Conservation (phyloP, 2,888 invertebrate species). For the Aphelenchoides bicaudatus region DNA sequence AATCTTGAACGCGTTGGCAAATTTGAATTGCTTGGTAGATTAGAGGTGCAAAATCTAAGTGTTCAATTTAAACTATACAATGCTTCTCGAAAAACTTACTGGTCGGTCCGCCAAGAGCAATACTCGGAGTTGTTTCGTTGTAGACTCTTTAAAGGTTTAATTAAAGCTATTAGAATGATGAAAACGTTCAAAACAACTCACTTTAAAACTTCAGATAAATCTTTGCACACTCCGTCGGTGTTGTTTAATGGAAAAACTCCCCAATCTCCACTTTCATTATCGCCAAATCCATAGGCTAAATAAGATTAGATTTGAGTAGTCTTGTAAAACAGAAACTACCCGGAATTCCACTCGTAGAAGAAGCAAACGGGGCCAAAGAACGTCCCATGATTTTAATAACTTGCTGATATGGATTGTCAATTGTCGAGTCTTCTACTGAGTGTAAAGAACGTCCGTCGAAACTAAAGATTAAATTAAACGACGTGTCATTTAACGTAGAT, state of each 20-base stretch:
- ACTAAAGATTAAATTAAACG: too few species aligned
- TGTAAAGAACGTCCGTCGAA: conserved; percentile 63
- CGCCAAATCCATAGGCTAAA: conserved; percentile 66
- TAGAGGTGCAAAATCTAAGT: conserved; percentile 65
- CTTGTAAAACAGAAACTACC: too few species aligned
- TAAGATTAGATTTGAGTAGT: too few species aligned
- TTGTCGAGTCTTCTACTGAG: conserved; percentile 46
- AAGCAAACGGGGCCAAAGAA: conserved; percentile 63
- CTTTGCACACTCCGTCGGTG: conserved; percentile 58
- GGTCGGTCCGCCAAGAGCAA: conserved; percentile 65
- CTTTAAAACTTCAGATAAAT: conserved; percentile 62
- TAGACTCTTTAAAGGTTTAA: conserved; percentile 57
- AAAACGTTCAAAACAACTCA: conserved; percentile 14
- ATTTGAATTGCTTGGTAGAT: conserved; percentile 64
- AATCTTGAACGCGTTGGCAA: conserved; percentile 63
- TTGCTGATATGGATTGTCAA: conserved; percentile 64
- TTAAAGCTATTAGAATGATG: not conserved
- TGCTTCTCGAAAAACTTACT: too few species aligned
- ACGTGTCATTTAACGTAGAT: too few species aligned
- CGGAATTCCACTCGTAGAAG: conserved; percentile 62
- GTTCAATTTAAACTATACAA: too few species aligned
- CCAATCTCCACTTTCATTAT: conserved; percentile 63
- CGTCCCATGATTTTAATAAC: conserved; percentile 64
- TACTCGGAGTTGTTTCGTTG: conserved; percentile 62
- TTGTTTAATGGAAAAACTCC: conserved; percentile 62